Conservation (phyloP, 2,113 vertebrate species). For the Macquaria australasica region DNA sequence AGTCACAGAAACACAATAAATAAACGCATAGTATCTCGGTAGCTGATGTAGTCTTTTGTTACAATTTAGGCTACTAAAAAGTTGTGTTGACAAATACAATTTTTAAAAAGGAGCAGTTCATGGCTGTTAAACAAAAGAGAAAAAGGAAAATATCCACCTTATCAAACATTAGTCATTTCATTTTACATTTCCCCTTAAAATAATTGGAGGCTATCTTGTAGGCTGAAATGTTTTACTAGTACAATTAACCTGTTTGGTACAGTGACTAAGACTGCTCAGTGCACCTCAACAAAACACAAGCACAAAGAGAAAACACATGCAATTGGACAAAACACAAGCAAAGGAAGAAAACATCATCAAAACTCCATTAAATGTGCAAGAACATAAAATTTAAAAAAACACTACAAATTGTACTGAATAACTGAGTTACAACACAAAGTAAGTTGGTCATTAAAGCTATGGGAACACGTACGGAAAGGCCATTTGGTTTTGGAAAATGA, state of each 20-base stretch:
- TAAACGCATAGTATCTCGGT: not conserved
- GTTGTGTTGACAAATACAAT: not conserved
- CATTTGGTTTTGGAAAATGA: too few species aligned
- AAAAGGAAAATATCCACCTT: not conserved
- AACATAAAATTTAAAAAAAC: not conserved
- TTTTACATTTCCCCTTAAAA: not conserved
- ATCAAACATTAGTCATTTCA: not conserved
- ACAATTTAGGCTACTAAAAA: not conserved
- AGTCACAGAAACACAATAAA: not conserved
- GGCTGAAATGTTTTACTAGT: not conserved
- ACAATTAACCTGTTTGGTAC: not conserved
- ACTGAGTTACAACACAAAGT: too few species aligned
- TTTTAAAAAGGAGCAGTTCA: not conserved
- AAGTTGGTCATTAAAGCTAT: too few species aligned
- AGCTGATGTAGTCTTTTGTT: not conserved
- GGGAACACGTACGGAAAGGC: too few species aligned
- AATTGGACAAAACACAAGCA: not conserved
- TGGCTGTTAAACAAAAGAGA: not conserved
- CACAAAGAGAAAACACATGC: not conserved
- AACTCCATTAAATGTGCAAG: too few species aligned
- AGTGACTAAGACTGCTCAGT: not conserved
- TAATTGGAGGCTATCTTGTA: not conserved
- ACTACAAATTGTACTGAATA: not conserved
- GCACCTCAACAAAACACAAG: not conserved
- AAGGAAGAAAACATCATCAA: not conserved